Base-by-base conservation (phyloP, 2,888 invertebrate genomes). In the Cancer borealis region DNA sequence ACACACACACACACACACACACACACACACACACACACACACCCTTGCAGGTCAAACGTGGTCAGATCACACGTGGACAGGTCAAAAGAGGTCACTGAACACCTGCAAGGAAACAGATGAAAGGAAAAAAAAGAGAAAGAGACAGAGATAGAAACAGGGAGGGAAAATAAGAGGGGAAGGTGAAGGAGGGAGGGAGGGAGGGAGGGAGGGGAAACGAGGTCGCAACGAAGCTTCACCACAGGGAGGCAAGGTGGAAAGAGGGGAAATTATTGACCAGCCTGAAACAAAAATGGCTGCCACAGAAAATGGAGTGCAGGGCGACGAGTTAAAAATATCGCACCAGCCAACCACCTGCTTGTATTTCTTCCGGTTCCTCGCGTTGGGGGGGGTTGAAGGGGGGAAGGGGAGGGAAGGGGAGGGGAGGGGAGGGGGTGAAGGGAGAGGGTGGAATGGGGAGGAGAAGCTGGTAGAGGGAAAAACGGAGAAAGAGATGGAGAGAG, bases 321-420 rank as follows among this genome's bases (percentile, higher is more conserved):
- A 3, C 79, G 30, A 6, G 79, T 26, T 79, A 79, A 79, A 79
- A 30, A 79, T 79, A 79, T 26, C 79, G 10, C 30, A n/a, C 10
- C 79, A 79, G 79, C 79, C 79, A 79, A 79, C 79, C 79, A 79
- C 79, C 79, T 79, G 79, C 79, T 79, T 79, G 30, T 79, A 30
- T 79, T 79, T 26, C 30, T 79, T 79, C 79, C 79, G 79, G 79
- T 79, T 79, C 79, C 79, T 26, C 79, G 30, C 79, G 6, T 66
- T 66, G n/a, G 66, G n/a, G 66, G 79, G 26, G 30, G 30, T 30
- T 0, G 79, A 12, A 30, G 10, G 6, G 30, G 79, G 8, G 12
- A 10, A 3, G 30, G 10, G 26, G 79, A 8, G 12, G 26, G 30
- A 12, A 14, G 30, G 8, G 30, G 26, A 12, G 26, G 79, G 30